Conservation (phyloP, 2,888 invertebrate genomes). For the Plagiodera versicolora region DNA sequence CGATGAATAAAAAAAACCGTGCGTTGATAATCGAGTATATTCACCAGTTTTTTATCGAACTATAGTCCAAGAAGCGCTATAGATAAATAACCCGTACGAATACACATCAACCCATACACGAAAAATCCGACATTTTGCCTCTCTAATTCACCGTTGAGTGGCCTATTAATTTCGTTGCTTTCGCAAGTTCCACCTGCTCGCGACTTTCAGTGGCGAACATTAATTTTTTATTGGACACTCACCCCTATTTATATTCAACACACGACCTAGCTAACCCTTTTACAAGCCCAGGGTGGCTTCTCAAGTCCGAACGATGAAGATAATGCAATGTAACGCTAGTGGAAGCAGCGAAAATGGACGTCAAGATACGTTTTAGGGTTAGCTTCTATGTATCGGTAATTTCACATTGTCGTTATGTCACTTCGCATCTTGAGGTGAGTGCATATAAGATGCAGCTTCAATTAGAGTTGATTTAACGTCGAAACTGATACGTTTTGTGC, state of each 20-base stretch:
- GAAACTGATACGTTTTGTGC: too few relatives aligned
- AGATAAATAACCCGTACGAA: too few relatives aligned
- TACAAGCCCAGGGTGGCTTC: slow-evolving; percentile 35
- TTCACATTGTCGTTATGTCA: too few relatives aligned
- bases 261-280: slow-evolving; percentile 28
- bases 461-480: too few relatives aligned
- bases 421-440: too few relatives aligned
- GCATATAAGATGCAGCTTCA: too few relatives aligned
- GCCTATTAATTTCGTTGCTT: slow-evolving; percentile 16
- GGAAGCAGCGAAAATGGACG: background rate
- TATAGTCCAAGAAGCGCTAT: too few relatives aligned
- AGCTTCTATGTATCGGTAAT: too few relatives aligned
- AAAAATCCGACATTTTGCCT: background rate
- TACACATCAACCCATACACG: background rate
- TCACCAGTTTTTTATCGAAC: too few relatives aligned
- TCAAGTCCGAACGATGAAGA: slow-evolving; percentile 39
- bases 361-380: too few relatives aligned
- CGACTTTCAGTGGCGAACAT: slow-evolving; percentile 17
- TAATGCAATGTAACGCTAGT: slow-evolving; percentile 33
- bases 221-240: slow-evolving; percentile 29
- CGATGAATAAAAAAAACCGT: too few relatives aligned
- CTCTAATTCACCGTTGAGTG: slow-evolving; percentile 6
- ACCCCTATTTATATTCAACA: slow-evolving; percentile 28
- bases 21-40: too few relatives aligned
- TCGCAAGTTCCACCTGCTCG: slow-evolving; percentile 20